phyloP scores from a whole-genome alignment of 1,140 invertebrate genomes.

The Semibalanus balanoides region DNA sequence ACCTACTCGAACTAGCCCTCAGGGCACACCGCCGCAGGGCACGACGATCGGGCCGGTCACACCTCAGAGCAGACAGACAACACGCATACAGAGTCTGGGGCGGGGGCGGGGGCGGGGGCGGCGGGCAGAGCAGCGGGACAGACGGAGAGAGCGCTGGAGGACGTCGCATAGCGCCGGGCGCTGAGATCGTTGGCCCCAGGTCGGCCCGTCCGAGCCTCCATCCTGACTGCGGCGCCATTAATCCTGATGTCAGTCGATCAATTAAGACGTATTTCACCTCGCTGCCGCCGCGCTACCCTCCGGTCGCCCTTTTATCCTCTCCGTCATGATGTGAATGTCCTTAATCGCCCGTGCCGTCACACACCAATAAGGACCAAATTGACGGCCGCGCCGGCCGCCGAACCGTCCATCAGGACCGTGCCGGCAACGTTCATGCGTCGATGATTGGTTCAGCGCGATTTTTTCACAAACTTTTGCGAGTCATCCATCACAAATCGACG shows the following conservation, averaged over 20 bases:
- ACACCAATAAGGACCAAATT: background rate
- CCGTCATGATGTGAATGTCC: background rate
- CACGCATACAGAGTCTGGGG: background rate
- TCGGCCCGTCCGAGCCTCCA: background rate
- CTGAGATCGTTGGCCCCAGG: background rate
- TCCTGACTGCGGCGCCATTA: background rate
- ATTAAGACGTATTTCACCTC: conserved; percentile 1
- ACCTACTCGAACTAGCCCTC: background rate
- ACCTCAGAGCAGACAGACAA: background rate
- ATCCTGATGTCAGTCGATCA: background rate
- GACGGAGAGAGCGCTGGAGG: too few species aligned
- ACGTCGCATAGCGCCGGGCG: too few species aligned
- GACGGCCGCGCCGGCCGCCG: too few species aligned
- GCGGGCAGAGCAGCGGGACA: background rate
- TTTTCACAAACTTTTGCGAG: background rate
- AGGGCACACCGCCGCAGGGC: too few species aligned
- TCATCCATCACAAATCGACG: background rate
- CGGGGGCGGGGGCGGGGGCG: too few species aligned
- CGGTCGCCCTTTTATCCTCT: background rate
- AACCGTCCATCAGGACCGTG: background rate
- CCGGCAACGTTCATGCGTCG: background rate
- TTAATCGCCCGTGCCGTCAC: background rate
- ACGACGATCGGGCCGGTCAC: too few species aligned
- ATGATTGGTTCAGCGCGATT: background rate
- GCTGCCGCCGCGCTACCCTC: background rate